These are phyloP conservation scores for Lamprologus speciosus DNA, from an alignment of 2,113 vertebrate species.

Conservation along the genomic window DNA sequence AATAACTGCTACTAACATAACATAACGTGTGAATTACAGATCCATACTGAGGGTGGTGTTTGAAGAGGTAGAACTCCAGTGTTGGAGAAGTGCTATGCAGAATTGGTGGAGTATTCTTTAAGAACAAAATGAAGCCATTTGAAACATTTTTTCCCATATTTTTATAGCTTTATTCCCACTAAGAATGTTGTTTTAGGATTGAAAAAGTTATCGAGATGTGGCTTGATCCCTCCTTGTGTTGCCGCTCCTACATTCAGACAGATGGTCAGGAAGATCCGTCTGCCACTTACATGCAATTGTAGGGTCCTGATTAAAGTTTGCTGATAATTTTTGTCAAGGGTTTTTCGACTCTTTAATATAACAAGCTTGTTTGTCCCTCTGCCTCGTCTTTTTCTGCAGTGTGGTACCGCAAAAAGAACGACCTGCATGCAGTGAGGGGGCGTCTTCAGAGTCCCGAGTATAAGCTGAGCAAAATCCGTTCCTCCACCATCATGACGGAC, in stretches of 20 bases:
- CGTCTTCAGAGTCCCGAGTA: conserved; percentile 81
- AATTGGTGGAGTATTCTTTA: not conserved
- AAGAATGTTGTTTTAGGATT: not conserved
- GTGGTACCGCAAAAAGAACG: conserved; percentile 82
- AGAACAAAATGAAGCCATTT: not conserved
- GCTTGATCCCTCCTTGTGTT: conserved; percentile 51
- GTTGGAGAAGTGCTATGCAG: not conserved
- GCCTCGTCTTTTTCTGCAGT: conserved; percentile 56
- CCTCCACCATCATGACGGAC: conserved; percentile 86
- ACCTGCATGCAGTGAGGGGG: conserved; percentile 72
- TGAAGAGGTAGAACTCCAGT: not conserved
- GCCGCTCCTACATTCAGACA: conserved; percentile 39
- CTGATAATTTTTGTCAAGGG: not conserved
- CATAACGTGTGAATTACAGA: not conserved
- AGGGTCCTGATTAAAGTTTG: not conserved
- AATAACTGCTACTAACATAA: not conserved
- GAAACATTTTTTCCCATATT: not conserved
- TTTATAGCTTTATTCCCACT: not conserved
- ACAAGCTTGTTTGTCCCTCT: not conserved
- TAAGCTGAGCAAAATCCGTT: conserved; percentile 85
- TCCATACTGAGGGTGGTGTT: not conserved
- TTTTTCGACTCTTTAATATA: not conserved
- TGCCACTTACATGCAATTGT: not conserved
- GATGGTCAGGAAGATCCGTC: not conserved
- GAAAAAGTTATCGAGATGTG: not conserved